Evolutionary conservation across 2,113 vertebrate species (phyloP).

Genomic region (Lepisosteus oculatus): DNA sequence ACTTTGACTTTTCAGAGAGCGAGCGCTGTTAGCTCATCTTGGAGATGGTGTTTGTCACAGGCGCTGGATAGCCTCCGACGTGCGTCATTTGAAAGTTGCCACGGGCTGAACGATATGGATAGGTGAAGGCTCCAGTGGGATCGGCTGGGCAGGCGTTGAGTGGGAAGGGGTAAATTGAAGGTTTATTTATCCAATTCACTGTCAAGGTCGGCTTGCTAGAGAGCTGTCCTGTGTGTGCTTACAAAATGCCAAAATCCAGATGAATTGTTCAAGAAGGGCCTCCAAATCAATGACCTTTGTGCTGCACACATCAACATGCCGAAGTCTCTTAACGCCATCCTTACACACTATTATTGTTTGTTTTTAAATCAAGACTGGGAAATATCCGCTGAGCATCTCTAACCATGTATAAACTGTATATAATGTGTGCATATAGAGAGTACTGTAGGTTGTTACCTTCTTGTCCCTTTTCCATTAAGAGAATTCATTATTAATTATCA

Average conservation of each 20-base stretch:
- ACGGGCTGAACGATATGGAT: slow-evolving; percentile 92
- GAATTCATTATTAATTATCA: not conserved
- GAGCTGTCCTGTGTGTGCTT: slow-evolving; percentile 94
- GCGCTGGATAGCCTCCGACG: slow-evolving; percentile 76
- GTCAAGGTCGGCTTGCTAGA: slow-evolving; percentile 98
- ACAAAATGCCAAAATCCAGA: slow-evolving; percentile 99
- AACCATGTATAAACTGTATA: no score
- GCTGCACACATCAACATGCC: slow-evolving; percentile 86
- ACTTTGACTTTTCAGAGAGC: slow-evolving; percentile 93
- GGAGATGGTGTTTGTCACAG: slow-evolving; percentile 96
- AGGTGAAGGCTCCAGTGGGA: slow-evolving; percentile 98
- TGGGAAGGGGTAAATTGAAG: slow-evolving; percentile 97
- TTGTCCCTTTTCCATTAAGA: not conserved
- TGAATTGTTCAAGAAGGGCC: slow-evolving; percentile 86
- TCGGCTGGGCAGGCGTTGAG: slow-evolving; percentile 66
- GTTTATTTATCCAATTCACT: slow-evolving; percentile 99
- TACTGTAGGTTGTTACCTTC: not conserved
- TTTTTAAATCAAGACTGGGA: slow-evolving; percentile 66
- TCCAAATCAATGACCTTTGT: slow-evolving; percentile 98
- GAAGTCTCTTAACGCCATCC: slow-evolving; percentile 81
- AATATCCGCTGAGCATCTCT: slow-evolving; percentile 45
- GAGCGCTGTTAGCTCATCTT: slow-evolving; percentile 80
- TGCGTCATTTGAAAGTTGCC: slow-evolving; percentile 77
- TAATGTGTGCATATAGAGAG: no score
- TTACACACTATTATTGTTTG: slow-evolving; percentile 81